Percentiles rank a stretch among this genome's conserved stretches.
Conservation (phyloP, 2,113 vertebrate species). For the Toxostoma redivivum region DNA sequence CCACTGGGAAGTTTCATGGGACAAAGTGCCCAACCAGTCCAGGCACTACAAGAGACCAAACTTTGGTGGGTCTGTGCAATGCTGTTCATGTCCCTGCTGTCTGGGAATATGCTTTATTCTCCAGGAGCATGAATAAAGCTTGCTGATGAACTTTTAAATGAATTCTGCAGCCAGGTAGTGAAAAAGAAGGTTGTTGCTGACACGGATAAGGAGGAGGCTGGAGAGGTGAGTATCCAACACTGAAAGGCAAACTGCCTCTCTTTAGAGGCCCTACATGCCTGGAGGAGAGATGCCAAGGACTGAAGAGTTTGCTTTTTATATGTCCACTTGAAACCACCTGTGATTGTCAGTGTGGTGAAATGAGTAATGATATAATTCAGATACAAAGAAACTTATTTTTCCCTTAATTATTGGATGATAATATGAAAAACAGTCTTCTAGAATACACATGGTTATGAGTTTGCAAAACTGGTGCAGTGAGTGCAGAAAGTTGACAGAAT, state of each 20-base stretch:
- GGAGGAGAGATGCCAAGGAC: neutral
- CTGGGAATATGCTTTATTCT: neutral
- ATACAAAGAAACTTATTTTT: neutral
- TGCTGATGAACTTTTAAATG: neutral
- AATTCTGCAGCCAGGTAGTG: neutral
- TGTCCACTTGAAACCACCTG: neutral
- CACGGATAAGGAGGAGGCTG: neutral
- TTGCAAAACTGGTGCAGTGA: neutral
- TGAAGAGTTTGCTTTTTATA: neutral
- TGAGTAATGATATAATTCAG: neutral
- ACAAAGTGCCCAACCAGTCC: neutral
- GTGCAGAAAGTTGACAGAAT: neutral
- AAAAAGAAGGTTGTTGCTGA: neutral
- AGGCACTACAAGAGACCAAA: neutral
- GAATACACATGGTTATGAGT: neutral
- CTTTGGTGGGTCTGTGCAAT: rapidly evolving
- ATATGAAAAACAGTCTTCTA: neutral
- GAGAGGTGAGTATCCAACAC: neutral
- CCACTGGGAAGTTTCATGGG: neutral
- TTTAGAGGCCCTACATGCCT: neutral
- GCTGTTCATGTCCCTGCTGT: neutral
- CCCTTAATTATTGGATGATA: neutral
- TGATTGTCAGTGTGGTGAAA: neutral
- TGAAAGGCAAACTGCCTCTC: neutral
- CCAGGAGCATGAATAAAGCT: neutral